Conservation (phyloP, 2,888 invertebrate species). For the Leptopilina syphax region DNA sequence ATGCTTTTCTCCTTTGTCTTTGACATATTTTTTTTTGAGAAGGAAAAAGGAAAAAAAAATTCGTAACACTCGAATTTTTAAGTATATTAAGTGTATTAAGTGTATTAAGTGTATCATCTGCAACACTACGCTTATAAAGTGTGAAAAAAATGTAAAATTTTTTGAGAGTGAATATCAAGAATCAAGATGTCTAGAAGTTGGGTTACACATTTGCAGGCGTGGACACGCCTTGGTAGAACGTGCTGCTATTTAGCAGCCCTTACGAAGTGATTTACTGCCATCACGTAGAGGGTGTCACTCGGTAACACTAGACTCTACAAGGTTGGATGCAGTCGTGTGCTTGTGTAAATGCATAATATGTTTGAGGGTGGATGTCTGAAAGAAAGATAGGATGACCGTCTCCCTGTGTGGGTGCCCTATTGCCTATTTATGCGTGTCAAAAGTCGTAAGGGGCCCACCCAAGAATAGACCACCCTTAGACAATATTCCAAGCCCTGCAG, state of each 20-base stretch:
- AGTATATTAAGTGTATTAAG: background rate
- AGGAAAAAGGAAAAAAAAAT: background rate
- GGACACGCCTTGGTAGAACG: constrained; percentile 52
- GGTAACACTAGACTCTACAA: constrained; percentile 33
- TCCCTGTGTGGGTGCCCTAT: constrained; percentile 16
- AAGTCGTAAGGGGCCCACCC: constrained; percentile 55
- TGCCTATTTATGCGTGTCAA: constrained; percentile 52
- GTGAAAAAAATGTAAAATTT: constrained; percentile 16
- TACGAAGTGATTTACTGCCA: constrained; percentile 73
- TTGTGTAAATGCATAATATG: constrained; percentile 44
- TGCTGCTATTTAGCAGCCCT: constrained; percentile 75
- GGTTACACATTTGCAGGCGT: constrained; percentile 47
- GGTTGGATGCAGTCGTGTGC: constrained; percentile 43
- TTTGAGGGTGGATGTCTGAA: constrained; percentile 43
- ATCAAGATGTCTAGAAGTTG: constrained; percentile 39
- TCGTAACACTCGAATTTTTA: constrained; percentile 5
- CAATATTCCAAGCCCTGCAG: constrained; percentile 47
- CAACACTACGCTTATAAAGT: background rate
- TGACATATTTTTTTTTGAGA: too few relatives aligned
- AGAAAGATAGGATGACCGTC: constrained; percentile 40
- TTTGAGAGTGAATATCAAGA: constrained; percentile 30
- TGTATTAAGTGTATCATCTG: background rate
- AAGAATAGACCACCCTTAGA: constrained; percentile 48
- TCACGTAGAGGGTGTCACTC: constrained; percentile 41
- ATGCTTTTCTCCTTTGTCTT: too few relatives aligned